Evolutionary conservation across 2,888 invertebrate species (phyloP).

Genomic region (Pachycephus smyrnensis): DNA sequence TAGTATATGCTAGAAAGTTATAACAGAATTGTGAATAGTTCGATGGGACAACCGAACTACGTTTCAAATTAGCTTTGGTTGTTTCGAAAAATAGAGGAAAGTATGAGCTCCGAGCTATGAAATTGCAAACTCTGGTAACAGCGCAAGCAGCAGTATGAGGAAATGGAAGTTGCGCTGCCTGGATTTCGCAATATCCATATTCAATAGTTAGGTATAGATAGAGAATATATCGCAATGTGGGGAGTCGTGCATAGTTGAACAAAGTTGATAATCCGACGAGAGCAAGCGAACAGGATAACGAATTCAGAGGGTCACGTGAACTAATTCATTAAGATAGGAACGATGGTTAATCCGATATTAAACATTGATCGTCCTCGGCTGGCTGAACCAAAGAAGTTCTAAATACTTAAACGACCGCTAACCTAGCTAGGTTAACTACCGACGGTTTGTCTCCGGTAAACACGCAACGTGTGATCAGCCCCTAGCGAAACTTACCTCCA

Average conservation of each 20-base stretch:
- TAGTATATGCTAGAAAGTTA: too few species aligned
- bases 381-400: constrained; percentile 13
- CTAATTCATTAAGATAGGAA: constrained; percentile 13
- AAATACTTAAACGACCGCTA: constrained; percentile 15
- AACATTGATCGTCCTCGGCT: constrained; percentile 15
- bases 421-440: constrained; percentile 8
- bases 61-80: too few species aligned
- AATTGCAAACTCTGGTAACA: neutral
- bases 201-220: neutral
- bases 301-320: neutral
- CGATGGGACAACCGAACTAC: too few species aligned
- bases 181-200: neutral
- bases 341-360: constrained; percentile 17
- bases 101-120: too few species aligned
- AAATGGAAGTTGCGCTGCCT: neutral
- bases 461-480: neutral
- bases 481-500: neutral
- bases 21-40: too few species aligned
- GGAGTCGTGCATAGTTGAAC: neutral
- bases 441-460: constrained; percentile 12
- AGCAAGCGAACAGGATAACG: neutral
- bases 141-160: neutral
- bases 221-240: too few species aligned
- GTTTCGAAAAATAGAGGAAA: too few species aligned
- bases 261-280: neutral